Conservation (phyloP, 1,140 invertebrate species). For the Pseudobourletiella spinata region DNA sequence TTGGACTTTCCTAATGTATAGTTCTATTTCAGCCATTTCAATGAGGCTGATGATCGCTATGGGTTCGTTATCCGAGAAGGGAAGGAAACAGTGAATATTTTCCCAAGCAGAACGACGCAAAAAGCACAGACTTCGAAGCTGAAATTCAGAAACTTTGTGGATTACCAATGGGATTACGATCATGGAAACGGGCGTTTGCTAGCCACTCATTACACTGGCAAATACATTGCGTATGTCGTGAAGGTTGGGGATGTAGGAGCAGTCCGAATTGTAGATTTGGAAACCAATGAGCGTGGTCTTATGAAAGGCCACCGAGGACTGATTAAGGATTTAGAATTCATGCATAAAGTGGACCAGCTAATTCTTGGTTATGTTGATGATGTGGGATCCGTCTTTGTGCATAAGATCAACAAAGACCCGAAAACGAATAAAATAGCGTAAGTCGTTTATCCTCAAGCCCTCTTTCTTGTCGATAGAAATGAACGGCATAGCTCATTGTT, state of each 20-base stretch:
- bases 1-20: neutral
- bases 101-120: constrained; percentile 10
- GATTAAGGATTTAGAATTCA: constrained; percentile 82
- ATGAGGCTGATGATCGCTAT: constrained; percentile 26
- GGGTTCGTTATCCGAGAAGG: constrained; percentile 22
- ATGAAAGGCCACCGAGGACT: constrained; percentile 77
- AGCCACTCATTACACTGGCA: constrained; percentile 75
- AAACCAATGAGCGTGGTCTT: constrained; percentile 61
- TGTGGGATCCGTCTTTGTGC: constrained; percentile 66
- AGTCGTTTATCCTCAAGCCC: too few relatives aligned
- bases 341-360: constrained; percentile 62
- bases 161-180: constrained; percentile 81
- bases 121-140: constrained; percentile 61
- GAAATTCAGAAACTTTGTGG: constrained; percentile 80
- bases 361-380: constrained; percentile 79
- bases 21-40: constrained; percentile 22
- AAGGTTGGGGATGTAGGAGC: constrained; percentile 68
- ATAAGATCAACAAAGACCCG: constrained; percentile 57
- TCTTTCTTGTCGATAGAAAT: neutral
- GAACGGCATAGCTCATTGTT: too few relatives aligned
- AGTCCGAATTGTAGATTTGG: constrained; percentile 68
- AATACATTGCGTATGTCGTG: constrained; percentile 80
- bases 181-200: constrained; percentile 76
- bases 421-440: constrained; percentile 40
- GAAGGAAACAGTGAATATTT: constrained; percentile 13